phyloP scores from a whole-genome alignment of 2,888 invertebrate species.

The Carterocephalus palaemon region DNA sequence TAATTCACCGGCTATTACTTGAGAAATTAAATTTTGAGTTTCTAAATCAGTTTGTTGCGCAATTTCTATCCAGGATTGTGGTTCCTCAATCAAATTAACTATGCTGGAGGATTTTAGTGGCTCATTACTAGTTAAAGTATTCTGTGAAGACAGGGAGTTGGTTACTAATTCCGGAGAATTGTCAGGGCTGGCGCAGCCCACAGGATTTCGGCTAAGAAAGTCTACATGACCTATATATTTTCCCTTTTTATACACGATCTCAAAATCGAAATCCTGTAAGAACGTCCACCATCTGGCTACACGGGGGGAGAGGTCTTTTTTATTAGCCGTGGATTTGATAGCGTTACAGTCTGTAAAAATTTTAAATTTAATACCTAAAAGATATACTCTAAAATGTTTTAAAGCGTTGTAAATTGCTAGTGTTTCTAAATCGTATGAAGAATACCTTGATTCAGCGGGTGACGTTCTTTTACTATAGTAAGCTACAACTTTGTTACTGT shows the following conservation, averaged over 20 bases:
- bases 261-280: constrained; percentile 33
- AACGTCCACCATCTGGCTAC: constrained; percentile 34
- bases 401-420: too few relatives aligned
- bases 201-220: too few relatives aligned
- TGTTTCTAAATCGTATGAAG: too few relatives aligned
- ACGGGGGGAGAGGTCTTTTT: constrained; percentile 32
- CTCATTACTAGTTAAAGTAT: too few relatives aligned
- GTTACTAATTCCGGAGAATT: too few relatives aligned
- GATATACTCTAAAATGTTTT: constrained; percentile 4
- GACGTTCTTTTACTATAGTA: too few relatives aligned
- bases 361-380: background rate
- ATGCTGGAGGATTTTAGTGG: too few relatives aligned
- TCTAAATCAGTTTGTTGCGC: constrained; percentile 28
- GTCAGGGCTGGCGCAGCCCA: too few relatives aligned
- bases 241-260: constrained; percentile 5
- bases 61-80: constrained; percentile 27
- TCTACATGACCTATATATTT: background rate
- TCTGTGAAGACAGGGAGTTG: too few relatives aligned
- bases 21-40: constrained; percentile 23
- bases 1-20: constrained; percentile 25
- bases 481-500: too few relatives aligned
- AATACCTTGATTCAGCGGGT: too few relatives aligned
- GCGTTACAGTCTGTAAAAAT: constrained; percentile 2
- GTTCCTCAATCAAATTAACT: constrained; percentile 2
- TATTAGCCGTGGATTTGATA: constrained; percentile 18